Base-by-base conservation (phyloP, 2,113 vertebrate genomes). In the Larimichthys polyactis region DNA sequence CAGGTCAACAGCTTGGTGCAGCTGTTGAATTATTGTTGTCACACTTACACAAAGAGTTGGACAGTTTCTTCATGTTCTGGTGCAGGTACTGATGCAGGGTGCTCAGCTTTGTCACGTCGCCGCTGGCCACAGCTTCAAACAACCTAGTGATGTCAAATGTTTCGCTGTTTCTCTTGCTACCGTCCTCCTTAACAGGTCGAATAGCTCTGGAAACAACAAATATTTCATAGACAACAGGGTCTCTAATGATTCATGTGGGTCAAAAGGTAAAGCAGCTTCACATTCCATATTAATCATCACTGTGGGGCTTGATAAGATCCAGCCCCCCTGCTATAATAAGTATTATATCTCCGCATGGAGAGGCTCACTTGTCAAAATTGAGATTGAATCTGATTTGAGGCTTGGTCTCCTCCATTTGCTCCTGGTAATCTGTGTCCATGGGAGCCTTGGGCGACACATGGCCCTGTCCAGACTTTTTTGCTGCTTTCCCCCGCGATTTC, bases 41-140 rank as follows among this genome's bases (percentile, higher is more conserved):
- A 52, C 54, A 85, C 98, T 96, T 96, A 96, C 98, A 99, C 68
- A 96, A 93, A 29, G 92, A 86, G 90, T 98, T 95, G 0, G 96
- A 96, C 73, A 99, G 96, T 49, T 93, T 95, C 86, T 97, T 98
- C 92, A 93, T 91, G 75, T 92, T 96, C 72, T 77, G 91, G 0
- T 87, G 83, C 82, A 99, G 95, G 82, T 98, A 97, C 44, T 93
- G 62, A 0, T 96, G 78, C 60, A 99, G 94, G 68, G 95, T 96
- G 16, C 96, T 92, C 80, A 99, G 93, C 60, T 94, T 91, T 22
- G 48, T 83, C 16, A 94, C 93, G 48, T 97, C 95, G 17, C 97
- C 94, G 67, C 93, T 95, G 76, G 97, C 96, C 0, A 95, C 97
- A 0, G 97, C 97, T 20, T 98, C 96, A 77, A 99, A 99, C 81